Evolutionary conservation across 2,888 invertebrate genomes (phyloP).

Genomic region (Escarpia spicata): DNA sequence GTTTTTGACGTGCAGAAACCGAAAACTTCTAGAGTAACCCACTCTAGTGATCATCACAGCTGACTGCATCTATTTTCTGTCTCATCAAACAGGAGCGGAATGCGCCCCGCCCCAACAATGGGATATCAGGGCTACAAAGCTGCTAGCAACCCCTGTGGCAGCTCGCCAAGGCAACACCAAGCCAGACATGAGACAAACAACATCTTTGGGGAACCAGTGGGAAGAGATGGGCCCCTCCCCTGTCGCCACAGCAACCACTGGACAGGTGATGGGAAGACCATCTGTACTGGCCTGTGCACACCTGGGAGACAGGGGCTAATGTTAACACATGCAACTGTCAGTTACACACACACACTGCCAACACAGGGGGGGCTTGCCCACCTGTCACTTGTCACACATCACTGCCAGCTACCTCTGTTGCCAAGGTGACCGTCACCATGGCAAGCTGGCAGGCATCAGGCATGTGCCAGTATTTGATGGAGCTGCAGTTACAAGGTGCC

Average conservation of each 20-base stretch:
- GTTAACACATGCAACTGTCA: background rate
- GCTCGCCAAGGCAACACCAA: background rate
- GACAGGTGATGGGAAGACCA: background rate
- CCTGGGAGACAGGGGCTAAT: background rate
- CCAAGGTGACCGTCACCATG: background rate
- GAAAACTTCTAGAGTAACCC: background rate
- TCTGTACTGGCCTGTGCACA: background rate
- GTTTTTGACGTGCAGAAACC: background rate
- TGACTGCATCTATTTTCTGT: background rate
- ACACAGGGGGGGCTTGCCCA: background rate
- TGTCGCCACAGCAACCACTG: background rate
- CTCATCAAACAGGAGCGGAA: background rate
- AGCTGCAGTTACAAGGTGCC: background rate
- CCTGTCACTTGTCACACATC: constrained; percentile 12
- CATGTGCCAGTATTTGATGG: background rate
- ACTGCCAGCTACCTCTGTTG: constrained; percentile 5
- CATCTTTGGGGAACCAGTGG: background rate
- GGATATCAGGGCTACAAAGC: background rate
- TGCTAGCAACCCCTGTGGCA: background rate
- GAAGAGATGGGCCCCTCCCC: background rate
- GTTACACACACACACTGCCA: background rate
- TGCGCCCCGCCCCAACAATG: background rate
- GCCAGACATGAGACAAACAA: background rate
- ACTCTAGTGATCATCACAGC: background rate
- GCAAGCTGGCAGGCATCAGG: background rate